Evolutionary conservation across 2,113 vertebrate species (phyloP), one percentile per base, ranked within the genome.

Genomic region (Mus musculus): DNA sequence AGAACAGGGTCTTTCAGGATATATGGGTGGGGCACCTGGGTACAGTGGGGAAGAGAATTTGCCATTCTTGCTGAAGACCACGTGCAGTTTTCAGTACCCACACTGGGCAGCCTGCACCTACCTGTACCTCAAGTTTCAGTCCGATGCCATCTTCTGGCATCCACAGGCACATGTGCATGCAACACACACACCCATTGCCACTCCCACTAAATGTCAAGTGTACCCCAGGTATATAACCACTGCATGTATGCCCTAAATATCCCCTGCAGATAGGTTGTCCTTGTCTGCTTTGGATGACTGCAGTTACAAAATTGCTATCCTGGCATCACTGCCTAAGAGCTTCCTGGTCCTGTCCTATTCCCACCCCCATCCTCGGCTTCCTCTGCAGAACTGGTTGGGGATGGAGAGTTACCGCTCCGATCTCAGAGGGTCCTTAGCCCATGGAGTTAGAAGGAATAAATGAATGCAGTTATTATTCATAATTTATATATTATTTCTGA

Each of bases 401-500:
- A 77, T 9, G 14, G 42, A 28, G 52, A 28, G 13, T 56, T 42
- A n/a, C 24, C 33, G 28, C 9, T 59, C 17, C 8, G 6, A 1
- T 59, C n/a, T 76, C 82, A 73, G 49, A 80, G 36, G 28, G 8
- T 42, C 33, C 22, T 85, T 22, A 65, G 24, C 77, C 88, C 49
- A 11, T 42, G 0, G 17, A 80, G 77, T 17, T 72, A 17, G 4
- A 39, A 10, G 13, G 42, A 67, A 59, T 61, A 56, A 91, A 30
- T 39, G 42, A 80, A 33, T 20, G 20, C 26, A 3, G 69, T 59
- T 76, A 9, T 42, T 80, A 14, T 65, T 69, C 88, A 77, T 80
- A 63, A 71, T 65, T 91, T 65, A 76, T 82, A 81, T 90, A 61
- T 81, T 72, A 85, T 76, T 78, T 93, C 71, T 73, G 89, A 90